Conservation (phyloP, 2,888 invertebrate species). For the Synergus japonicus region DNA sequence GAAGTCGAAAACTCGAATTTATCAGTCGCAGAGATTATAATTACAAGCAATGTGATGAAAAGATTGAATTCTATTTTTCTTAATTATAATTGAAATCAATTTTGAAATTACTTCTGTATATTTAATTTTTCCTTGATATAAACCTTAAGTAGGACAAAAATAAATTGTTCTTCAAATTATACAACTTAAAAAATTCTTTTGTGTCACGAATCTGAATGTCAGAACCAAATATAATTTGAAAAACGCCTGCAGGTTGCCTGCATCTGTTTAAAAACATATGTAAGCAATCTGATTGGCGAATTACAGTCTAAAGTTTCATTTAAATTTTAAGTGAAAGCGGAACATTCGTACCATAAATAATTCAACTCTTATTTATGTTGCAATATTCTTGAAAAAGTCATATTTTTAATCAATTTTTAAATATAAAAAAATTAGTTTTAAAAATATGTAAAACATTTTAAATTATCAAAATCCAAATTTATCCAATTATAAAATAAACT, state of each 20-base stretch:
- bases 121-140: not conserved
- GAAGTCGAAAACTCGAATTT: too few relatives aligned
- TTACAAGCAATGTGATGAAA: not conserved
- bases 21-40: not conserved
- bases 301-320: conserved; percentile 26
- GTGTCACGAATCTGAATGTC: conserved; percentile 18
- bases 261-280: conserved; percentile 23
- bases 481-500: too few relatives aligned
- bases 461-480: too few relatives aligned
- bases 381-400: not conserved
- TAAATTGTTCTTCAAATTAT: not conserved
- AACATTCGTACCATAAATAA: conserved; percentile 14
- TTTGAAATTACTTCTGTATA: not conserved
- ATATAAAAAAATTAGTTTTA: not conserved
- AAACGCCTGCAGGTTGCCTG: conserved; percentile 37
- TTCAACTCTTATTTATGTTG: conserved; percentile 44
- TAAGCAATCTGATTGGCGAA: conserved; percentile 36
- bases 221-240: conserved; percentile 32
- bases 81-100: not conserved
- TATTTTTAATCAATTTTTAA: not conserved
- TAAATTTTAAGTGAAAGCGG: conserved; percentile 40
- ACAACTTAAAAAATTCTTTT: conserved; percentile 19
- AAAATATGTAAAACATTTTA: not conserved
- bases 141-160: not conserved
- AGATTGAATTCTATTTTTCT: not conserved